Conservation (phyloP, 2,888 invertebrate species). For the Metacarcinus magister region DNA sequence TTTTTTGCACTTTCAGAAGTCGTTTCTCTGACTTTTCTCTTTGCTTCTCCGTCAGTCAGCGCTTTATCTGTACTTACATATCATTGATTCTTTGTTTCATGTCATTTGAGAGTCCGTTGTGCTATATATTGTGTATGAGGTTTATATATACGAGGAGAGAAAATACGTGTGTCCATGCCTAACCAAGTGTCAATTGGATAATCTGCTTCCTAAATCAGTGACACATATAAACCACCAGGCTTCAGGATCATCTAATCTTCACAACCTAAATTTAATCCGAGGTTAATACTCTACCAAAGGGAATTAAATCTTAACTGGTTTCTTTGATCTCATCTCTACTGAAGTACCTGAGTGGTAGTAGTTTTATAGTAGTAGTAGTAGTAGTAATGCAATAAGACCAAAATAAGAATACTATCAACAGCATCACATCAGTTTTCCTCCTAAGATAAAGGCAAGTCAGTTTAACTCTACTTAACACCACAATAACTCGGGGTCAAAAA, state of each 20-base stretch:
- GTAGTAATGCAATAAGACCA: background rate
- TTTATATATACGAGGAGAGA: background rate
- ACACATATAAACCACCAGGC: background rate
- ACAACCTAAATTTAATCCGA: background rate
- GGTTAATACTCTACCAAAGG: background rate
- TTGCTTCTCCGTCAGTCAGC: background rate
- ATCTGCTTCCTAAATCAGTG: background rate
- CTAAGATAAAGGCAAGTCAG: slow-evolving; percentile 31
- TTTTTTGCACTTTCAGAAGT: background rate
- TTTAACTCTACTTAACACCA: background rate
- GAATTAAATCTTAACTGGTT: slow-evolving; percentile 6
- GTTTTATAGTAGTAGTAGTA: background rate
- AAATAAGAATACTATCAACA: background rate
- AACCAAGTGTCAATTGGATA: background rate
- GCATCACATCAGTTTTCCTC: background rate
- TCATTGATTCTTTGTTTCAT: background rate
- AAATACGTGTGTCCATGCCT: background rate
- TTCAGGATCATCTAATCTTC: background rate
- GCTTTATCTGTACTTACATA: background rate
- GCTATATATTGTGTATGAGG: background rate
- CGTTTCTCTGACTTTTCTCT: background rate
- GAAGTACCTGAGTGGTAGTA: background rate
- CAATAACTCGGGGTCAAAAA: background rate
- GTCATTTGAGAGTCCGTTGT: background rate
- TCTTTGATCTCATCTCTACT: slow-evolving; percentile 18